Evolutionary conservation across 1,140 invertebrate genomes (phyloP).

Genomic region (Anastrepha ludens): DNA sequence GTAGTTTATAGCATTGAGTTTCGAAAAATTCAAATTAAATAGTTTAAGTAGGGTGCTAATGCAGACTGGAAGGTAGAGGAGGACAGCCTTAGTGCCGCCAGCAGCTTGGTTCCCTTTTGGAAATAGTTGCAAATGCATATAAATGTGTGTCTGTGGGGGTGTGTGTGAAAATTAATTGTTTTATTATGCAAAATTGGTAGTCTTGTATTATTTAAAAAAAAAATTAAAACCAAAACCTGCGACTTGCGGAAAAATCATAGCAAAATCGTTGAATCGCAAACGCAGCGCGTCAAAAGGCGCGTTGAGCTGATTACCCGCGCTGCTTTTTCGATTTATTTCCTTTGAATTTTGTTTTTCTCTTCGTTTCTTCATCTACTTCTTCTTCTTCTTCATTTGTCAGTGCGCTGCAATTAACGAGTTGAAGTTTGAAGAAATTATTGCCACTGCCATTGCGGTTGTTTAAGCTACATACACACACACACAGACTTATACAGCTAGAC

Average conservation of each 20-base stretch:
- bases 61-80: not conserved
- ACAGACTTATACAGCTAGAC: not conserved
- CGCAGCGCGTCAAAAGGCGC: constrained; percentile 25
- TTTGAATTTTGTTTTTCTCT: not conserved
- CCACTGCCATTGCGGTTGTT: constrained; percentile 41
- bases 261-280: constrained; percentile 37
- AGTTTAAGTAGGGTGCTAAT: not conserved
- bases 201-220: not conserved
- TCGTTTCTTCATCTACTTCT: not conserved
- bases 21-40: constrained; percentile 41
- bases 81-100: not conserved
- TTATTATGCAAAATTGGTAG: constrained; percentile 53
- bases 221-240: not conserved
- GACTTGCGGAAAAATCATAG: constrained; percentile 46
- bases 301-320: constrained; percentile 21
- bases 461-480: not conserved
- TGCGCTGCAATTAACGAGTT: constrained; percentile 28
- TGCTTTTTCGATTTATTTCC: constrained; percentile 39
- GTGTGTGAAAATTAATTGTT: constrained; percentile 52
- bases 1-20: not conserved
- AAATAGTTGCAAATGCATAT: not conserved
- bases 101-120: not conserved
- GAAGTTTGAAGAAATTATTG: constrained; percentile 44
- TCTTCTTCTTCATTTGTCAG: not conserved
- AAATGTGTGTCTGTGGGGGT: not conserved